Conservation (phyloP, 2,113 vertebrate genomes). For the Ciconia maguari region DNA sequence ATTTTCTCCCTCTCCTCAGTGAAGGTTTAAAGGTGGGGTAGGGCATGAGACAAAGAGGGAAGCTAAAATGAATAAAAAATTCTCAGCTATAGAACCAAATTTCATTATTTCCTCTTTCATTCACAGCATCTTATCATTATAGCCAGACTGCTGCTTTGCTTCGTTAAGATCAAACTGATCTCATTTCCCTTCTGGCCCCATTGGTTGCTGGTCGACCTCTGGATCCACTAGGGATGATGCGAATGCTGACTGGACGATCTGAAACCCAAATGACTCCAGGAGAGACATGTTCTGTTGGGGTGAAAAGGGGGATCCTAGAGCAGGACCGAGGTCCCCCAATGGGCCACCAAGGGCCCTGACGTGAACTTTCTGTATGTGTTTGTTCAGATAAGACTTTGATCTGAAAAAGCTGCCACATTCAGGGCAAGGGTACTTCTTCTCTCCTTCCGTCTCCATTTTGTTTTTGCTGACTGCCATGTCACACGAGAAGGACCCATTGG, state of each 20-base stretch:
- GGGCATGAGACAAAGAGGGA: constrained; percentile 14
- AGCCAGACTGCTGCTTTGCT: constrained; percentile 45
- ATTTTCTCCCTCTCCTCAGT: constrained; percentile 52
- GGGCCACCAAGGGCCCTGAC: constrained; percentile 82
- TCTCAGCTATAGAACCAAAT: constrained; percentile 76
- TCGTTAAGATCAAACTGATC: constrained; percentile 37
- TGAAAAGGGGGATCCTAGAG: constrained; percentile 91
- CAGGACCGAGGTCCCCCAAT: constrained; percentile 84
- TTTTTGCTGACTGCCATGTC: constrained; percentile 88
- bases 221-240: constrained; percentile 94
- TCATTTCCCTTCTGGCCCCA: constrained; percentile 93
- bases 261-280: constrained; percentile 97
- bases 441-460: constrained; percentile 83
- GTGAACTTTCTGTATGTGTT: constrained; percentile 97
- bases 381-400: constrained; percentile 99
- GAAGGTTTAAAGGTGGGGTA: constrained; percentile 23
- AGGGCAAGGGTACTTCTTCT: constrained; percentile 93
- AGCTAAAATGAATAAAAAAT: constrained; percentile 71
- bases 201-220: constrained; percentile 89
- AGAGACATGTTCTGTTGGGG: constrained; percentile 99
- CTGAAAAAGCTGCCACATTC: constrained; percentile 97
- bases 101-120: constrained; percentile 69
- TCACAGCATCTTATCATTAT: constrained; percentile 70
- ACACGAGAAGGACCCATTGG: constrained; percentile 86
- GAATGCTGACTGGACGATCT: constrained; percentile 98